A percentile compares a stretch with the other conserved stretches of the same genome.
phyloP scores from a whole-genome alignment of 1,140 invertebrate species.

The Apis cerana region DNA sequence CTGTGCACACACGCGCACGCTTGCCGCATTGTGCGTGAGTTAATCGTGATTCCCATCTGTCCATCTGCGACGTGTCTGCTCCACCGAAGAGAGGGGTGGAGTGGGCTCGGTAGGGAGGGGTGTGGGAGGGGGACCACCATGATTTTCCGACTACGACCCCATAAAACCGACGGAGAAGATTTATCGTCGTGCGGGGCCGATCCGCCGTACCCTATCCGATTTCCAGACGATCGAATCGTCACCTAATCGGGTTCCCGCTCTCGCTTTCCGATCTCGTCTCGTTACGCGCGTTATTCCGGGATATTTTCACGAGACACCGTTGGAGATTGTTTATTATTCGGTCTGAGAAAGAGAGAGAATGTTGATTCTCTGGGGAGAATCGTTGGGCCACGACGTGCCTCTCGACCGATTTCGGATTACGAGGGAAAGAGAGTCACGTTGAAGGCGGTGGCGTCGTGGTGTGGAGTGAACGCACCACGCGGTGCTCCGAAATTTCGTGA shows the following conservation, averaged over 20 bases:
- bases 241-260: background rate
- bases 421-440: slow-evolving; percentile 21
- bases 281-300: background rate
- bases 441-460: slow-evolving; percentile 8
- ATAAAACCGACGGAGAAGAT: slow-evolving; percentile 69
- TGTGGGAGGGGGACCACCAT: slow-evolving; percentile 64
- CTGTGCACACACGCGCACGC: slow-evolving; percentile 35
- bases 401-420: too few species aligned
- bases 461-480: background rate
- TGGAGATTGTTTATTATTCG: slow-evolving; percentile 4
- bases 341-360: background rate
- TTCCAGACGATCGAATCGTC: slow-evolving; percentile 49
- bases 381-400: background rate
- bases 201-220: slow-evolving; percentile 46
- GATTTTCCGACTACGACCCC: slow-evolving; percentile 67
- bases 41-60: slow-evolving; percentile 75
- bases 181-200: slow-evolving; percentile 59
- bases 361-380: background rate
- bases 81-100: slow-evolving; percentile 18
- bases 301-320: background rate
- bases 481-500: background rate
- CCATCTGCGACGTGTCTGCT: slow-evolving; percentile 54
- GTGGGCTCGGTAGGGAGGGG: background rate
- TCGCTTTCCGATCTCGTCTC: too few species aligned
- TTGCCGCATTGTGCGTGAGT: slow-evolving; percentile 57